Conservation (phyloP, 1,140 invertebrate genomes). For the Drosophila orosa region DNA sequence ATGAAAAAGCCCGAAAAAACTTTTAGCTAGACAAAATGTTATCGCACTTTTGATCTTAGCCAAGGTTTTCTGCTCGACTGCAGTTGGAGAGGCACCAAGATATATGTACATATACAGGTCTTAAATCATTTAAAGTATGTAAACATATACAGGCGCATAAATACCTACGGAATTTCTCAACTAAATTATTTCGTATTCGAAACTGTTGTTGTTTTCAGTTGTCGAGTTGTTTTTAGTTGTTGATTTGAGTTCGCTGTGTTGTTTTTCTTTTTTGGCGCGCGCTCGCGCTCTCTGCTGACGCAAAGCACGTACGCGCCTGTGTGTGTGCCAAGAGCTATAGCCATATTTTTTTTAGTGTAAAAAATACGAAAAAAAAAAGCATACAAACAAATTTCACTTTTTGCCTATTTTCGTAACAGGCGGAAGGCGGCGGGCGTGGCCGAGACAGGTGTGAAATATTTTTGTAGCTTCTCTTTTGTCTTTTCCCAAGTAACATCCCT, state of each 20-base stretch:
- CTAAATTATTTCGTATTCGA: constrained; percentile 47
- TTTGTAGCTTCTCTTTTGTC: constrained; percentile 36
- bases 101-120: background rate
- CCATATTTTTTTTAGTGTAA: constrained; percentile 44
- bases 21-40: constrained; percentile 10
- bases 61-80: constrained; percentile 44
- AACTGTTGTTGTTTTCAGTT: constrained; percentile 44
- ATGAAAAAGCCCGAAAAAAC: background rate
- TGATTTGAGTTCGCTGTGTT: constrained; percentile 12
- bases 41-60: constrained; percentile 57
- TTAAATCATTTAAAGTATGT: constrained; percentile 11
- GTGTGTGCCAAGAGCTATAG: constrained; percentile 14
- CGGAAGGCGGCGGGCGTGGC: constrained; percentile 27
- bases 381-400: constrained; percentile 75
- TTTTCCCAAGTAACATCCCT: constrained; percentile 19
- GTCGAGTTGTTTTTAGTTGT: constrained; percentile 23
- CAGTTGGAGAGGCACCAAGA: constrained; percentile 7
- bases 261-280: constrained; percentile 45
- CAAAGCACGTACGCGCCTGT: constrained; percentile 69
- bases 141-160: constrained; percentile 2
- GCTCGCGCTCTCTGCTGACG: constrained; percentile 57
- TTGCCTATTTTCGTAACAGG: constrained; percentile 67
- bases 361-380: constrained; percentile 34
- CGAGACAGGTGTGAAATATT: constrained; percentile 65
- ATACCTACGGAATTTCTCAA: constrained; percentile 39